Evolutionary conservation across 2,888 invertebrate genomes (phyloP), one percentile per base, ranked within the genome.

Genomic region (Latrodectus hesperus): DNA sequence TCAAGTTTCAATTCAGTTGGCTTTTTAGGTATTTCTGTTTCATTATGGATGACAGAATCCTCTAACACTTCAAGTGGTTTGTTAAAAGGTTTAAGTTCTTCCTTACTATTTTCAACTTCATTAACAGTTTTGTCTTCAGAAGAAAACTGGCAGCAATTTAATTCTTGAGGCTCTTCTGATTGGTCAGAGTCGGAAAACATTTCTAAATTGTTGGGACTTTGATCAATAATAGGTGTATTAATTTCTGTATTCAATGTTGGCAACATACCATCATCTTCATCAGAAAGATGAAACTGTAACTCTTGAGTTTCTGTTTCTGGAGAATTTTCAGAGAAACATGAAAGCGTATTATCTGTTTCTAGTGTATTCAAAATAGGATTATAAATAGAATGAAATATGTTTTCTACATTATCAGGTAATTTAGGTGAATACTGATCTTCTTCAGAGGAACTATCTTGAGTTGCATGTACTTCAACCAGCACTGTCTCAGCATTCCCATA

Each of bases 401-500:
- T 49, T 9, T 71, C 49, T n/a, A 71, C 9, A 38, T 71, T 71
- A n/a, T 49, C 10, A 26, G 38, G 10, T 16, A 49, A 11, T 26
- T 12, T 17, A n/a, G 71, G 70, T 22, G 80, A 72, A 26, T 64
- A 74, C 51, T 67, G 65, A 12, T 89, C 89, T 77, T 89, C 90
- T 67, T 90, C 90, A 38, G 85, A 84, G 14, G 89, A 90, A 73
- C 89, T 89, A n/a, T 90, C 90, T 70, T 89, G 90, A 11, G 90
- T 90, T 11, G 90, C 90, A 88, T 90, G 90, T 17, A 90, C 90
- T 77, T 90, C 90, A 12, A 90, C 90, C 60, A 90, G 84, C 16
- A 90, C 89, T 26, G 90, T 90, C 67, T 90, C 89, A 71, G 90
- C 90, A 86, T 90, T 90, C 51, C 90, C 90, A 82, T 90, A 90